Base-by-base conservation (phyloP, 2,113 vertebrate species). In the Melanotaenia duboulayi region DNA sequence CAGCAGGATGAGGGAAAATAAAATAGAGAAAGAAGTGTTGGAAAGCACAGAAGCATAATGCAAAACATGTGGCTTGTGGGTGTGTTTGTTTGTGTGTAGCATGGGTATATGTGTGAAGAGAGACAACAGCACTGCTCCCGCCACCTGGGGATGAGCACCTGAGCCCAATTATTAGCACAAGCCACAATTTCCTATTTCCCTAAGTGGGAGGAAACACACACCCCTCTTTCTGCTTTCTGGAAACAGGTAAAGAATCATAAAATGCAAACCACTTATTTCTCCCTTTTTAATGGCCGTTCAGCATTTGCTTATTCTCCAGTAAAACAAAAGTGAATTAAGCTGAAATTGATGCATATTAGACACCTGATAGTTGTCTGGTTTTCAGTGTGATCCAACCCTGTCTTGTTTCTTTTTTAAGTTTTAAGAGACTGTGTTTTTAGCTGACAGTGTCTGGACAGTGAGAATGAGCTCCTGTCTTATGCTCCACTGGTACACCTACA, bases 81-180 rank as follows among this genome's bases (percentile, higher is more conserved):
- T 57, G 46, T 40, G 17, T 39, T 50, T 68, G n/a, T 49, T 4
- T 60, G 4, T 57, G 39, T 13, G 19, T 61, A 65, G 24, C 57
- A 48, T 49, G 9, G 48, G 19, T 54, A 9, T 63, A 42, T 52
- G 25, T 52, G 25, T 23, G 44, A 2, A 42, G 46, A 48, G 20
- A 71, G 16, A 52, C 42, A 16, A 52, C 40, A 13, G 3, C 12
- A 28, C 10, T 62, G 20, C 54, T 25, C 39, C 58, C n/a, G n/a
- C n/a, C 48, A 60, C 74, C 44, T 65, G 67, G 61, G 52, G 55
- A 85, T 83, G 74, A 85, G 51, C 80, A 89, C 73, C 84, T 87
- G 75, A 82, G 80, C 32, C 82, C 76, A 85, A 85, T 92, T 89
- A 87, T 61, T 64, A 63, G 73, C 50, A 67, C 63, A 78, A 46